Evolutionary conservation across 1,140 invertebrate genomes (phyloP).

Genomic region (Temnothorax curvispinosus): DNA sequence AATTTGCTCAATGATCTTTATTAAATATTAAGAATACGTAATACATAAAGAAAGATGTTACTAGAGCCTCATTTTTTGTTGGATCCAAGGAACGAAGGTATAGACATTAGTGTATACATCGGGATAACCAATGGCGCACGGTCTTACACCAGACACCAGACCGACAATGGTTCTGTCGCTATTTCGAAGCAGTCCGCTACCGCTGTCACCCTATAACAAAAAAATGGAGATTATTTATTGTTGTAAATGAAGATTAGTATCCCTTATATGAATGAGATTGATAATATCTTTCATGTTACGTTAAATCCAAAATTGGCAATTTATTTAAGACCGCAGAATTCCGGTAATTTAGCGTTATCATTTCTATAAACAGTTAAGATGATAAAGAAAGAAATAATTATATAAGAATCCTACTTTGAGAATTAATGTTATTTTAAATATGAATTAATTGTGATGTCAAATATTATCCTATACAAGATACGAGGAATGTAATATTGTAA

Average conservation of each 20-base stretch:
- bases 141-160: slow-evolving; percentile 88
- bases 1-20: background rate
- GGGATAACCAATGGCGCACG: slow-evolving; percentile 87
- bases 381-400: background rate
- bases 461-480: background rate
- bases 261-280: too few species aligned
- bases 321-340: too few species aligned
- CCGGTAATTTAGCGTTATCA: too few species aligned
- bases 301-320: too few species aligned
- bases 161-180: slow-evolving; percentile 82
- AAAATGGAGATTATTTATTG: background rate
- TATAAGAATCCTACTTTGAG: background rate
- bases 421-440: background rate
- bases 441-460: background rate
- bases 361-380: background rate
- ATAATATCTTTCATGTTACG: too few species aligned
- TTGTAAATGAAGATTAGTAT: background rate
- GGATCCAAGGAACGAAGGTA: background rate
- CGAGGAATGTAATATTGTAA: background rate
- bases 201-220: slow-evolving; percentile 81
- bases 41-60: background rate
- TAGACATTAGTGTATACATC: slow-evolving; percentile 86
- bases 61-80: background rate
- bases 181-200: slow-evolving; percentile 82
- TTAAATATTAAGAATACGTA: background rate